A percentile compares a stretch with the other conserved stretches of the same genome.
These are phyloP conservation scores for Taenioides sp. DNA, from an alignment of 2,797 vertebrate genomes.

Conservation along the genomic window DNA sequence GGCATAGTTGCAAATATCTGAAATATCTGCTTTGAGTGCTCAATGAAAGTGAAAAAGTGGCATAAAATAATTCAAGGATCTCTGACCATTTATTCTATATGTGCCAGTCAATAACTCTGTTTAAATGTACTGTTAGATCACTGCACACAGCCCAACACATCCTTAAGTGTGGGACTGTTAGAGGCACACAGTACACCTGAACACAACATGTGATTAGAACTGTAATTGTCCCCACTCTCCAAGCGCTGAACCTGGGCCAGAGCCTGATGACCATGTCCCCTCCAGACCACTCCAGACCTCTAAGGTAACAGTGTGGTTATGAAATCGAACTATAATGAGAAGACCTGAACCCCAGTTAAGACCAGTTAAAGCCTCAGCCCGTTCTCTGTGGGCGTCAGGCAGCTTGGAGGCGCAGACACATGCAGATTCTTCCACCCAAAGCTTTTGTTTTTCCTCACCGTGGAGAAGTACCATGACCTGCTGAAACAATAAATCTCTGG, in stretches of 20 bases:
- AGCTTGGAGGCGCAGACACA: neutral
- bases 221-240: neutral
- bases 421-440: conserved; percentile 4
- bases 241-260: neutral
- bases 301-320: neutral
- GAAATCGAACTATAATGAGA: neutral
- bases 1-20: no score
- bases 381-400: neutral
- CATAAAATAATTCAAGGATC: no score
- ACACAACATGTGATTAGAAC: neutral
- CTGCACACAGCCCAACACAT: no score
- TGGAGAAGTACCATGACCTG: neutral
- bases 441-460: conserved; percentile 3
- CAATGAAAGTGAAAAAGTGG: no score
- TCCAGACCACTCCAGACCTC: neutral
- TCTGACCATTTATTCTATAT: neutral
- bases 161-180: neutral
- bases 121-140: neutral
- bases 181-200: neutral
- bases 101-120: neutral
- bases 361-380: no score
- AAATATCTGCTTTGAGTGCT: no score
- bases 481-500: neutral
- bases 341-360: neutral
- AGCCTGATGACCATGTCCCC: neutral